Conservation (phyloP, 2,797 vertebrate genomes). For the Gallinago nigripennis region DNA sequence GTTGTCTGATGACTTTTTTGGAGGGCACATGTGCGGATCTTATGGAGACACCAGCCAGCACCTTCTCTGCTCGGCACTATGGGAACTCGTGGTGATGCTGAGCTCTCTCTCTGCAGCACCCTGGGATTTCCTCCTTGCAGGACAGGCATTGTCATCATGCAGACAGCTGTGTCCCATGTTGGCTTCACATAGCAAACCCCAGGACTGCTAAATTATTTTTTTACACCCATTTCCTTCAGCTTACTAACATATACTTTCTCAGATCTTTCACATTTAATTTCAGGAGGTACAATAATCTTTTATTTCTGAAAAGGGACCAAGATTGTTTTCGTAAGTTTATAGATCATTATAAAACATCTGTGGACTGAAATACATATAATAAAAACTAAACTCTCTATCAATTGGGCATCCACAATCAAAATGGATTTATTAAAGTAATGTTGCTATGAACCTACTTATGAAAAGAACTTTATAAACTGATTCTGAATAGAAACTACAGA, state of each 20-base stretch:
- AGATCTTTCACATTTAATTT: background rate
- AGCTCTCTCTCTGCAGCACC: background rate
- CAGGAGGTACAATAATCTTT: background rate
- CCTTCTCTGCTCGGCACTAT: fast-evolving
- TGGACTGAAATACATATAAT: background rate
- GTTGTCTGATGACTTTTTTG: background rate
- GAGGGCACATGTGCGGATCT: fast-evolving
- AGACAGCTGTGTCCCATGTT: background rate
- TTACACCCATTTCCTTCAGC: background rate
- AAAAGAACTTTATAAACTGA: background rate
- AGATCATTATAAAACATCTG: background rate
- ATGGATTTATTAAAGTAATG: background rate
- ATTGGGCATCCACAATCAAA: background rate
- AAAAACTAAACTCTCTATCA: background rate
- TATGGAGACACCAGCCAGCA: fast-evolving
- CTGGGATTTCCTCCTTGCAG: background rate
- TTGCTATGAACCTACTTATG: background rate
- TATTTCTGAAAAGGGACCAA: background rate
- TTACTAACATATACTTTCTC: background rate
- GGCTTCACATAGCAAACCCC: background rate
- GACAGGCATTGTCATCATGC: fast-evolving
- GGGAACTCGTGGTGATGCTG: background rate
- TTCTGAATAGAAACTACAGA: background rate
- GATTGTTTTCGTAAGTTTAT: background rate
- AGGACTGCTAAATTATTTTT: background rate